phyloP scores from a whole-genome alignment of 2,797 vertebrate species.

The Ataeniobius toweri region DNA sequence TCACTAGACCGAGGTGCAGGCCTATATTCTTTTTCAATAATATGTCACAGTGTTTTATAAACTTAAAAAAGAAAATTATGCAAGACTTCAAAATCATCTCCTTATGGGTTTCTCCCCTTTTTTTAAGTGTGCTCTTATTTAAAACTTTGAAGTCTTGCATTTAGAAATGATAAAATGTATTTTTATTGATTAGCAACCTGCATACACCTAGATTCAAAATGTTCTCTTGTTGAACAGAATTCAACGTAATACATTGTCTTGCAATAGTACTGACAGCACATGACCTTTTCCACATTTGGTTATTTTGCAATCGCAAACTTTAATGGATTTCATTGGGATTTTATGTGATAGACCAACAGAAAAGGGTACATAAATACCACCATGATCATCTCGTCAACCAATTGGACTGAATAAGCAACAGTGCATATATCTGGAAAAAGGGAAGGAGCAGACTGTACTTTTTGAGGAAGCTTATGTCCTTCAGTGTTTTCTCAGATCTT shows the following conservation, averaged over 20 bases:
- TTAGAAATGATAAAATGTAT: conserved; percentile 38
- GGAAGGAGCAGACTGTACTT: no score
- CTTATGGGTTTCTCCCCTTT: conserved; percentile 13
- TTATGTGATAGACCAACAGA: no score
- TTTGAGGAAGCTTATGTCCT: no score
- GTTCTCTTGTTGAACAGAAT: conserved; percentile 11
- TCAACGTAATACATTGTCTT: background rate
- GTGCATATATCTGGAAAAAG: no score
- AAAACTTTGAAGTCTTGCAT: conserved; percentile 17
- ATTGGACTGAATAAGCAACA: no score
- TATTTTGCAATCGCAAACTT: no score
- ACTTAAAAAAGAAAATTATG: conserved; percentile 42
- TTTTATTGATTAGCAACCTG: conserved; percentile 20
- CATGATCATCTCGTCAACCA: no score
- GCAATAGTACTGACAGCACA: background rate
- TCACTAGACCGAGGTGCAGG: conserved; percentile 41
- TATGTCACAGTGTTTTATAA: conserved; percentile 35
- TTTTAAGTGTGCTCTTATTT: conserved; percentile 6
- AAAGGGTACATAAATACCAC: no score
- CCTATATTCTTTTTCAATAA: conserved; percentile 45
- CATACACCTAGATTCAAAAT: conserved; percentile 32
- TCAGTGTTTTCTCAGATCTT: no score
- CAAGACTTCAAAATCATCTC: conserved; percentile 37
- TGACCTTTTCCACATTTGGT: no score
- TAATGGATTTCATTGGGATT: no score